These are phyloP conservation scores for Oithona nana DNA, from an alignment of 2,888 invertebrate genomes.

Conservation along the genomic window DNA sequence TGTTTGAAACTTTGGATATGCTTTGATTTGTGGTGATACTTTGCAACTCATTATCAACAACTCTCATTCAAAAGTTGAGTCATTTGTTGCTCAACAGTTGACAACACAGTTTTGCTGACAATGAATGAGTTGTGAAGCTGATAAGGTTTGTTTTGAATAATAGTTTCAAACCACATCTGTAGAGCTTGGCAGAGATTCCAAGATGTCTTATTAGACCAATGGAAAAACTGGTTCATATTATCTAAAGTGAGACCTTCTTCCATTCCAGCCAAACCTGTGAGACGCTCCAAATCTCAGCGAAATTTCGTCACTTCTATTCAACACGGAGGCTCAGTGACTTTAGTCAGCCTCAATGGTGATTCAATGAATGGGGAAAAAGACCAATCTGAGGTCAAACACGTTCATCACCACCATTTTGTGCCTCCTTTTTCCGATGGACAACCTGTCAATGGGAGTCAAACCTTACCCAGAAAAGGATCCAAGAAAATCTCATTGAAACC, in stretches of 20 bases:
- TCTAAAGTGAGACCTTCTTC: no score
- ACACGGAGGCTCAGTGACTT: conserved; percentile 8
- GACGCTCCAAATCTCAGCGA: conserved; percentile 14
- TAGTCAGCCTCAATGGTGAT: background rate
- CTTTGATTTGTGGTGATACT: no score
- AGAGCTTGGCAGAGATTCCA: no score
- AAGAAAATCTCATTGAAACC: background rate
- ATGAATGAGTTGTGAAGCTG: no score
- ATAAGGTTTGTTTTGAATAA: no score
- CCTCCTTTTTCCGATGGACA: background rate
- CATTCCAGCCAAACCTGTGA: conserved; percentile 10
- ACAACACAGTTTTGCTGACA: no score
- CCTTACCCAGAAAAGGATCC: background rate
- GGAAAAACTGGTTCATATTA: no score
- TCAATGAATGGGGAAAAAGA: background rate
- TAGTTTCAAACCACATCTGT: background rate
- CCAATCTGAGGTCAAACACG: background rate
- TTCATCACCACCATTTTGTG: background rate
- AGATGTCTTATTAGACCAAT: no score
- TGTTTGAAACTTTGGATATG: no score
- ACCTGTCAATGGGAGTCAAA: background rate
- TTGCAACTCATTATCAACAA: no score
- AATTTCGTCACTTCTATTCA: conserved; percentile 12
- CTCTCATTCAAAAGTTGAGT: no score
- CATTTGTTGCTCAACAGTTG: no score